Base-by-base conservation (phyloP, 2,797 vertebrate species). In the Bradypus variegatus region DNA sequence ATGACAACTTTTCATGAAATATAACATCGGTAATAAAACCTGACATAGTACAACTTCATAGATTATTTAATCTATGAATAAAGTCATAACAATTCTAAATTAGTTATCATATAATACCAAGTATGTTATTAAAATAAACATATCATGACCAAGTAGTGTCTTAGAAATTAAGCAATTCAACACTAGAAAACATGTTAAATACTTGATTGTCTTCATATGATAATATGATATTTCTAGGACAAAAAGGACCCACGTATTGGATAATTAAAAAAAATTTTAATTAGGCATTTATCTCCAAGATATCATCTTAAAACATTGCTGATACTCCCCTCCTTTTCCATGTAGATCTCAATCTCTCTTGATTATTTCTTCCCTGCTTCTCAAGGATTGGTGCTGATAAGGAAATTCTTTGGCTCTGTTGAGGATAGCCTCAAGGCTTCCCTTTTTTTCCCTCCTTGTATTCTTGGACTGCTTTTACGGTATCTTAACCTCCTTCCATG, bases 91-190 rank as follows among this genome's bases (percentile, higher is more conserved):
- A 65, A 82, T 38, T 86, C 45, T n/a, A 83, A 82, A 72, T 27
- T 90, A 77, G 19, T 33, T 64, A n/a, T n/a, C 2, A 69, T 31
- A 55, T 83, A 41, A 8, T 72, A 29, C 5, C 81, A n/a, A 78
- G n/a, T 48, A 29, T 27, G 53, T 27, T 82, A 77, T 55, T 90
- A 80, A 89, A 94, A 85, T 55, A 79, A 89, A 31, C 69, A 89
- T 4, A 33, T n/a, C 15, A 38, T n/a, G 27, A 48, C 10, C 15
- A 65, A n/a, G 36, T 21, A 76, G 15, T 85, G 21, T 69, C n/a
- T 18, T 38, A 89, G 4, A 16, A 11, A 80, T 75, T 60, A 62
- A 60, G 29, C 25, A 85, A 62, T 72, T 91, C 50, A 84, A 14
- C 9, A 67, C 27, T 25, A 14, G 33, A 45, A 38, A 77, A n/a